phyloP scores from a whole-genome alignment of 2,888 invertebrate genomes.

The Dicycla oo region DNA sequence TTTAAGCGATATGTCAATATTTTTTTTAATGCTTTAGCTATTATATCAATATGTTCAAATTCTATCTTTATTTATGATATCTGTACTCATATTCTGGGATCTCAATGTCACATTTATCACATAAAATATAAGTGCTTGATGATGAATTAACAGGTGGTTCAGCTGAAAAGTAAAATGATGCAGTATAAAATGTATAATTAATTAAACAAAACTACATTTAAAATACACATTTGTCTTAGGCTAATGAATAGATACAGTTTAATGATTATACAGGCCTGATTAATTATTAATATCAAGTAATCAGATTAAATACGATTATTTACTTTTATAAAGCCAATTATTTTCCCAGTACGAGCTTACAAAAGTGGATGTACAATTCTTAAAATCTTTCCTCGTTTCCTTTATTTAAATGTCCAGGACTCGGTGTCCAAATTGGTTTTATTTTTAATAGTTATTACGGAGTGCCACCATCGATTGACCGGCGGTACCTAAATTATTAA shows the following conservation, averaged over 20 bases:
- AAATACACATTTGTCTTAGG: neutral
- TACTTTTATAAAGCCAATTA: neutral
- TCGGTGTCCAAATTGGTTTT: neutral
- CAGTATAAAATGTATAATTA: neutral
- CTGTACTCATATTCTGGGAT: neutral
- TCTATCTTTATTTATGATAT: neutral
- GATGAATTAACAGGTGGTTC: neutral
- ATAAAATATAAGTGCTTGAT: neutral
- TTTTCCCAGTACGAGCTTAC: neutral
- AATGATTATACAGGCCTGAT: neutral
- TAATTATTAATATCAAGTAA: neutral
- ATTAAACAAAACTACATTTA: conserved; percentile 5
- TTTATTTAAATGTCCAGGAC: neutral
- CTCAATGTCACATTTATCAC: neutral
- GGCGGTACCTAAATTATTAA: neutral
- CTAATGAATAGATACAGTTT: neutral
- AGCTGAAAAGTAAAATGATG: neutral
- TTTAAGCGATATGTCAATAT: conserved; percentile 1
- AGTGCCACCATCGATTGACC: neutral
- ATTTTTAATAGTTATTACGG: neutral
- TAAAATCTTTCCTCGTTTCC: neutral
- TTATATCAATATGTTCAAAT: neutral
- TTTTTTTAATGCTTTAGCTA: conserved; percentile 20
- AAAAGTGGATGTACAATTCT: neutral
- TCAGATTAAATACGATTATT: neutral